Evolutionary conservation across 1,140 invertebrate species (phyloP), one percentile per base, ranked within the genome.

Genomic region (Aphidius gifuensis): DNA sequence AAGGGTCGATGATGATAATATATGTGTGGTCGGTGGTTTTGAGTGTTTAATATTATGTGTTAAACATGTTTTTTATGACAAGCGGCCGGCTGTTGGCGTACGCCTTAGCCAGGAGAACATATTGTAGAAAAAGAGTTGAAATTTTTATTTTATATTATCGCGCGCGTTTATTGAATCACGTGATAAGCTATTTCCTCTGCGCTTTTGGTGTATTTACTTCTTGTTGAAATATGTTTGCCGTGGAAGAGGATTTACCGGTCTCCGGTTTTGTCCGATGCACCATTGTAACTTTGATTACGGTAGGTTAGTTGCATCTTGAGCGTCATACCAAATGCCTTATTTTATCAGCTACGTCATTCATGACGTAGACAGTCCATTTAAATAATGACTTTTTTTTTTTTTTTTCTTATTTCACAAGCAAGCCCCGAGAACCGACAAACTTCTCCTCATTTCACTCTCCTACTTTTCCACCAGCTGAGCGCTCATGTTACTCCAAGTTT

Each of bases 241-340:
- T 43, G 54, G 70, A 66, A 60, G 71, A 75, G 74, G 77, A 81
- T 80, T 80, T 80, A 80, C 76, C 74, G 72, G 71, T 70, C 78
- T 79, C 71, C 76, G 77, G 76, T 81, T 81, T 80, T 78, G 78
- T 77, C 76, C 72, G 77, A 81, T 81, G 79, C 78, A 79, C 77
- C 73, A 77, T 77, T 72, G 68, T 78, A 66, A 71, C 69, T 71
- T 71, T 71, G 71, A 78, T 80, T 79, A 75, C 71, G 74, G 75
- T 78, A 79, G 77, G 77, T 79, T 79, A 79, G 75, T 79, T 80
- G 77, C 78, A 79, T 80, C 71, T 60, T 16, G 39, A 62, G 60
- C 67, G 67, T 66, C 65, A 70, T 44, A 66, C 58, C 63, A 63
- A 9, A 21, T 23, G 42, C 5, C 48, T 60, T 38, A 47, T 64